Conservation (phyloP, 2,888 invertebrate genomes). For the Lycia hirtaria region DNA sequence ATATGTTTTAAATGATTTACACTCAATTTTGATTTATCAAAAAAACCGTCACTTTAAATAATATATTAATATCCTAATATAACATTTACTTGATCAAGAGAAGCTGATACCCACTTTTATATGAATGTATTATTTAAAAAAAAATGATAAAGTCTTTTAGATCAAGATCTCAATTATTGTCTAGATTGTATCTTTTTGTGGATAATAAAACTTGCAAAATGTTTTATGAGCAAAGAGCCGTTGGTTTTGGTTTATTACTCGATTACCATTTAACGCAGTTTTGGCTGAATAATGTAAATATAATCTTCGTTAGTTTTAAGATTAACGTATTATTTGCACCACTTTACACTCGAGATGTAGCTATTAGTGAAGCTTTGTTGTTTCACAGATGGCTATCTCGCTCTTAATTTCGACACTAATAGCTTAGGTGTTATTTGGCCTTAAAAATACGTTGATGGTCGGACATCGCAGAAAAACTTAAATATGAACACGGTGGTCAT, state of each 20-base stretch:
- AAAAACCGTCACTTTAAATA: no score
- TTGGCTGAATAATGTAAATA: conserved; percentile 10
- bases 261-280: conserved; percentile 17
- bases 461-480: no score
- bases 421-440: no score
- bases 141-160: neutral
- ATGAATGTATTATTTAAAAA: neutral
- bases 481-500: no score
- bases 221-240: neutral
- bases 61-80: no score
- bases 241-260: conserved; percentile 14
- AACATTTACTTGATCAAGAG: neutral
- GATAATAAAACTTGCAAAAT: conserved; percentile 15
- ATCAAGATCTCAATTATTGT: neutral
- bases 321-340: conserved; percentile 18
- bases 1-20: no score
- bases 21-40: no score
- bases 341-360: conserved; percentile 13
- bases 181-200: neutral
- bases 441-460: no score
- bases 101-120: neutral
- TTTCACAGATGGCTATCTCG: conserved; percentile 18
- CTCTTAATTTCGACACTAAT: no score
- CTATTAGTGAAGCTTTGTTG: conserved; percentile 26
- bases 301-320: conserved; percentile 3